A percentile compares a stretch with the other conserved stretches of the same genome.
Evolutionary conservation across 2,888 invertebrate species (phyloP).

Genomic region (Philhelius pedissequus): DNA sequence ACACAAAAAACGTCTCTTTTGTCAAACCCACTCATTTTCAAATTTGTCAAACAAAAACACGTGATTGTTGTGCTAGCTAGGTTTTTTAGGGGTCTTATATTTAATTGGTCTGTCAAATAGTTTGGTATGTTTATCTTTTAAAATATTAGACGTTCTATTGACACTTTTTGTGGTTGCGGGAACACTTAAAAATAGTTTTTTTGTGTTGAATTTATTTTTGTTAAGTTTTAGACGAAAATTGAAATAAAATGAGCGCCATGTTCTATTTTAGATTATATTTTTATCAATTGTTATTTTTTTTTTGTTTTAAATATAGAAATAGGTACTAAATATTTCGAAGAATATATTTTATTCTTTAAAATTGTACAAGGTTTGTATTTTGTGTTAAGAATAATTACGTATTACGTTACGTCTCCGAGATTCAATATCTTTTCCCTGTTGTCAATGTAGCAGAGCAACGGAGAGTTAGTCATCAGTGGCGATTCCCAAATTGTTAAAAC

Average conservation of each 20-base stretch:
- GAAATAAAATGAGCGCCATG: background rate
- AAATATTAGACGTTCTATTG: background rate
- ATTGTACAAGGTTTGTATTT: too few species aligned
- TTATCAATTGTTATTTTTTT: too few species aligned
- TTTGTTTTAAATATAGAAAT: too few species aligned
- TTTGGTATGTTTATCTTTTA: background rate
- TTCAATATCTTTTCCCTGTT: too few species aligned
- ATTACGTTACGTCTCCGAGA: too few species aligned
- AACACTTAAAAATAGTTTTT: conserved; percentile 43
- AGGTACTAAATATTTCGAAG: too few species aligned
- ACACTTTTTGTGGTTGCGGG: conserved; percentile 43
- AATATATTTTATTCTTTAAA: too few species aligned
- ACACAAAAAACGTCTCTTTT: background rate
- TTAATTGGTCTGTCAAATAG: background rate
- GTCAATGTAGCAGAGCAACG: too few species aligned
- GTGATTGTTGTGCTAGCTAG: background rate
- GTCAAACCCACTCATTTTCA: background rate
- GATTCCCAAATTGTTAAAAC: too few species aligned
- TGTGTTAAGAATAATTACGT: too few species aligned
- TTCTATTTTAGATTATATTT: conserved; percentile 10
- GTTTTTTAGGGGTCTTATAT: background rate
- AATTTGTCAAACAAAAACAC: background rate
- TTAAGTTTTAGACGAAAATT: background rate
- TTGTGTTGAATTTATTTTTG: background rate
- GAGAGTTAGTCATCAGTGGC: too few species aligned